These are phyloP conservation scores for Drosophila punjabiensis DNA, from an alignment of 1,140 invertebrate genomes.

Conservation along the genomic window DNA sequence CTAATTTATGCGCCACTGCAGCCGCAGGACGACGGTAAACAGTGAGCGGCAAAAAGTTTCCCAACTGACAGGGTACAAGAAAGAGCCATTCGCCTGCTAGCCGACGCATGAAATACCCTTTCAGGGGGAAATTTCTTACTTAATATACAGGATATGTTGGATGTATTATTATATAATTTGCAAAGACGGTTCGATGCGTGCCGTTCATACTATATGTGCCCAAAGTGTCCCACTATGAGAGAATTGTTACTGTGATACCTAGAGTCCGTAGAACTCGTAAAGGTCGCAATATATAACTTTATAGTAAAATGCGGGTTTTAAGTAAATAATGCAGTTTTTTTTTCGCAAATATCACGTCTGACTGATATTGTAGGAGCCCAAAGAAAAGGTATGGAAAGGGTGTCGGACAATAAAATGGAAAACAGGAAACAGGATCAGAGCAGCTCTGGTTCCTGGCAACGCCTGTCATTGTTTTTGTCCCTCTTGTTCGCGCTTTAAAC, in stretches of 20 bases:
- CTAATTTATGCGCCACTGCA: conserved; percentile 77
- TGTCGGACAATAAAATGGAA: conserved; percentile 10
- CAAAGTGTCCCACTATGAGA: no score
- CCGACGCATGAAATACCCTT: conserved; percentile 2
- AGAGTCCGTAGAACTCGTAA: not conserved
- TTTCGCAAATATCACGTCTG: not conserved
- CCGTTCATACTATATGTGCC: not conserved
- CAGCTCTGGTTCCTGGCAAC: conserved; percentile 12
- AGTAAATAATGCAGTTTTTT: not conserved
- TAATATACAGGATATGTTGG: not conserved
- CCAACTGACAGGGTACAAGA: conserved; percentile 18
- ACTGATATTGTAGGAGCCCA: not conserved
- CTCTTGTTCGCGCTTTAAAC: conserved; percentile 65
- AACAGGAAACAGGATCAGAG: conserved; percentile 22
- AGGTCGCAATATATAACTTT: no score
- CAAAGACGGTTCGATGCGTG: not conserved
- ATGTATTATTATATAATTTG: not conserved
- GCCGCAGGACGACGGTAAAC: conserved; percentile 57
- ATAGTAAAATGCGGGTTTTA: not conserved
- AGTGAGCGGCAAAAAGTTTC: conserved; percentile 62
- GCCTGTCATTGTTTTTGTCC: conserved; percentile 57
- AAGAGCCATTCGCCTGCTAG: not conserved
- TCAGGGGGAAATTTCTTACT: not conserved
- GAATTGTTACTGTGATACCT: not conserved
- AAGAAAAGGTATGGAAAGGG: not conserved